Evolutionary conservation across 2,113 vertebrate genomes (phyloP), one percentile per base, ranked within the genome.

Genomic region (Poecile atricapillus): DNA sequence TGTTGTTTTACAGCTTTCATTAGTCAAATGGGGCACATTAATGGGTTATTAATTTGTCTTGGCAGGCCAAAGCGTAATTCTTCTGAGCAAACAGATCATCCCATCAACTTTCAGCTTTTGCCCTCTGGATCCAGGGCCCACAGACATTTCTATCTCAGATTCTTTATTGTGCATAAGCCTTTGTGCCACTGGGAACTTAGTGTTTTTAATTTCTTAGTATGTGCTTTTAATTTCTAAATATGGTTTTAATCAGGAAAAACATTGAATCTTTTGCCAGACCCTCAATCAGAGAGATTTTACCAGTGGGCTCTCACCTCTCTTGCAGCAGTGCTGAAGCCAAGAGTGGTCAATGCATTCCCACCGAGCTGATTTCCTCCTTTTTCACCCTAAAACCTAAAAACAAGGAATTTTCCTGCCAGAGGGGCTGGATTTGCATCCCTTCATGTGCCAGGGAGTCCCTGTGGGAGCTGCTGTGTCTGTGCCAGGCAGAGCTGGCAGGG

Each of bases 401-500:
- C 71, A 83, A 12, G 0, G 75, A 8, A 0, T 73, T 92, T 71
- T 63, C 44, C 23, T 43, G 2, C 2, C 5, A 2, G n/a, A 33
- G 37, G 1, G 0, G 64, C 24, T 69, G 14, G 2, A 20, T 69
- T n/a, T 22, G 33, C 46, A 12, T 22, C 12, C 83, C 79, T 37
- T 81, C 44, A 3, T 23, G 15, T 94, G 68, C 39, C 76, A 80
- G 79, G 33, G 81, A 31, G n/a, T 41, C 41, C 56, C 65, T 5
- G 43, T 5, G 87, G 71, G 64, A 76, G 67, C 87, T 69, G 82
- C 59, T 17, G 3, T 28, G 55, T 18, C 44, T 64, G 83, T 88
- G 94, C 82, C 92, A 92, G 68, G 84, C 62, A 65, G 84, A 70
- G 60, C 84, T 47, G 53, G 67, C 68, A 56, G 58, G 41, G 84